phyloP scores from a whole-genome alignment of 2,113 vertebrate species.

The Marmota flaviventris region DNA sequence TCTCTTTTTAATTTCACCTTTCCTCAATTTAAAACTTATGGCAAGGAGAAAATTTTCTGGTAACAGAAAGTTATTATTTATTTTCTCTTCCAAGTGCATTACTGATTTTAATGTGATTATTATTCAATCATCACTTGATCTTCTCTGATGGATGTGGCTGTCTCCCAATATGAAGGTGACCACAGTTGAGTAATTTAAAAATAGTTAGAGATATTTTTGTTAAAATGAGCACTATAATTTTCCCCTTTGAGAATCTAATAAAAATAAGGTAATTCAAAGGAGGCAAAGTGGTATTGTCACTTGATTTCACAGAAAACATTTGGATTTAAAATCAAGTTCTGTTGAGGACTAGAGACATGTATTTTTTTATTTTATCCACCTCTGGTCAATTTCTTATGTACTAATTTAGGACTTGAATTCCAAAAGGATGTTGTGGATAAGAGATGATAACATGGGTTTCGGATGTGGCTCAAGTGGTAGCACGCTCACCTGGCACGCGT shows the following conservation, averaged over 20 bases:
- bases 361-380: neutral
- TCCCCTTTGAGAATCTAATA: neutral
- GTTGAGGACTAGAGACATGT: neutral
- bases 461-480: too few species aligned
- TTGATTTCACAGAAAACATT: neutral
- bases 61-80: neutral
- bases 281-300: neutral
- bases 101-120: neutral
- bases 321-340: neutral
- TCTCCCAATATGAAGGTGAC: neutral
- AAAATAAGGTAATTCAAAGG: neutral
- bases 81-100: neutral
- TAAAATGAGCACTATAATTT: neutral
- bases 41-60: neutral
- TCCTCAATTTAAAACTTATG: neutral
- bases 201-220: neutral
- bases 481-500: too few species aligned
- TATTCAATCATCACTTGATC: neutral
- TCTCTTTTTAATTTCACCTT: neutral
- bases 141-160: neutral
- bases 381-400: neutral
- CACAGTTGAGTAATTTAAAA: neutral
- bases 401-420: neutral
- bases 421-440: neutral
- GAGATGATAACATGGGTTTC: neutral